phyloP scores from a whole-genome alignment of 2,113 vertebrate genomes.

The Chamaetylas fuelleborni region DNA sequence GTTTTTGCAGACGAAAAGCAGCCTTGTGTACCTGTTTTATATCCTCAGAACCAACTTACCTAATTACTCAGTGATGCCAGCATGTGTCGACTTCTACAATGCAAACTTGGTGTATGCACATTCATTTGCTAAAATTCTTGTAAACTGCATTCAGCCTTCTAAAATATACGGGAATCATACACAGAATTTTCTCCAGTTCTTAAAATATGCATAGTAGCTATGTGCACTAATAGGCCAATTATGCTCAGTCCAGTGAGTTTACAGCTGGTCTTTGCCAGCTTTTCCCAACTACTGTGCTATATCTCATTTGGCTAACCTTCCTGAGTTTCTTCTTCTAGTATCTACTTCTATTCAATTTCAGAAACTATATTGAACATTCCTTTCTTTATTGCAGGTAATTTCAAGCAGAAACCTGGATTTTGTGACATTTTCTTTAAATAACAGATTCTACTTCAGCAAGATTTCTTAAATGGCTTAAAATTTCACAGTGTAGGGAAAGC shows the following conservation, averaged over 20 bases:
- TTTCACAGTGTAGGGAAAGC: neutral
- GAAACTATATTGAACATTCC: neutral
- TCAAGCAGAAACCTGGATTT: neutral
- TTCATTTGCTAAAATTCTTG: neutral
- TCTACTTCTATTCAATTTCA: neutral
- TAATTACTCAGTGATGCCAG: neutral
- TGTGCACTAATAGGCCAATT: slow-evolving; percentile 12
- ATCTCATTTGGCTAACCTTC: neutral
- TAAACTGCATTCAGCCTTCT: neutral
- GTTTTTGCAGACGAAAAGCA: neutral
- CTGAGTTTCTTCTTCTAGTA: neutral
- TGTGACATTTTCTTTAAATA: neutral
- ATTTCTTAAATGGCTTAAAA: neutral
- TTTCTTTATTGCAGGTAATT: neutral
- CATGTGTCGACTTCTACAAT: neutral
- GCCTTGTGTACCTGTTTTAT: neutral
- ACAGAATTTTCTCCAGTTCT: neutral
- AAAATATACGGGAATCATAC: neutral
- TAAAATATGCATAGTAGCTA: neutral
- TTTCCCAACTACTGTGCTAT: neutral
- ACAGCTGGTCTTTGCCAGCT: neutral
- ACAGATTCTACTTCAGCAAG: neutral
- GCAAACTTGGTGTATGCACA: neutral
- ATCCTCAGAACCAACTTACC: neutral
- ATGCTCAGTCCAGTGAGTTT: neutral